Conservation (phyloP, 2,888 invertebrate species). For the Andricus curvator region DNA sequence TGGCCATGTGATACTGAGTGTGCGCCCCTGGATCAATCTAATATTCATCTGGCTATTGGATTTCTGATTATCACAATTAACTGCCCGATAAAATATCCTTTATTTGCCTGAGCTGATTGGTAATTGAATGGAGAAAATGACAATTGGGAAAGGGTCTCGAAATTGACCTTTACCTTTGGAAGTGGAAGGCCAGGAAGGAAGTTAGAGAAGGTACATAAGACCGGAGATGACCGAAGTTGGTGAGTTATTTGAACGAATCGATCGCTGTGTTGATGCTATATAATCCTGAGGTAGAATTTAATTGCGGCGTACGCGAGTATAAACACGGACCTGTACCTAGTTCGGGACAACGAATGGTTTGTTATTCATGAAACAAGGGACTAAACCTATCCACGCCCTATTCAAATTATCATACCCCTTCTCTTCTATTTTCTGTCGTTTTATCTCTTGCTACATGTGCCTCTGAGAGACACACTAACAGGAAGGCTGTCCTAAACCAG, state of each 20-base stretch:
- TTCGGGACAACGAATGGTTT: neutral
- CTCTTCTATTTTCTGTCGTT: conserved; percentile 4
- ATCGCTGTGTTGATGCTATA: neutral
- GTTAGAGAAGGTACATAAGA: conserved; percentile 2
- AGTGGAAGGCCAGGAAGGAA: neutral
- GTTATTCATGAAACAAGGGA: conserved; percentile 39
- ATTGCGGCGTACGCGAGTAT: conserved; percentile 34
- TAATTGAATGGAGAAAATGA: conserved; percentile 2
- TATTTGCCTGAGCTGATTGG: neutral
- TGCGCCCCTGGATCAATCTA: neutral
- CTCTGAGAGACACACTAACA: neutral
- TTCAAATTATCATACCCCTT: neutral
- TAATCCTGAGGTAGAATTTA: conserved; percentile 36
- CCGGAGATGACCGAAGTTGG: conserved; percentile 31
- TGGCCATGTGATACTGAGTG: no score
- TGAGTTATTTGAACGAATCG: conserved; percentile 23
- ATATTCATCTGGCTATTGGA: neutral
- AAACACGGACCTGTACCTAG: neutral
- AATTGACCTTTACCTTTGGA: conserved; percentile 11
- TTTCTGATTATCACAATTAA: neutral
- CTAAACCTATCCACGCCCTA: conserved; percentile 1
- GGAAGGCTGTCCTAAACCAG: neutral
- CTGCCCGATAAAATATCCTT: neutral
- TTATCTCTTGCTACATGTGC: neutral
- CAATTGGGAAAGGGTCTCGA: neutral